A percentile compares a stretch with the other conserved stretches of the same genome.
These are phyloP conservation scores for Oceanodroma leucorhoa DNA, from an alignment of 2,797 vertebrate species.

Conservation along the genomic window DNA sequence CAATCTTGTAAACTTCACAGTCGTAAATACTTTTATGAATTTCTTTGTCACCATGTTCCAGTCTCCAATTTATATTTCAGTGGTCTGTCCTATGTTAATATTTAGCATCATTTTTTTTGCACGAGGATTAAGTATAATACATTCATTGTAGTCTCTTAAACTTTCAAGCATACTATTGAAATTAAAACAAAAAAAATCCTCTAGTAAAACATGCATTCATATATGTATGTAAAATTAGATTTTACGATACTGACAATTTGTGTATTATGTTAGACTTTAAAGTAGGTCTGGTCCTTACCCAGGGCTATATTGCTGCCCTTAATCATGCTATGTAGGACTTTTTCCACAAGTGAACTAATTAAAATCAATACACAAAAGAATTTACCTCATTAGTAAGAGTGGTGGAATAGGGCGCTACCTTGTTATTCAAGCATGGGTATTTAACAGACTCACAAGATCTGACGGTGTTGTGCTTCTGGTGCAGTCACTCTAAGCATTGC, in stretches of 20 bases:
- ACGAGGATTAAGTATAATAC: not conserved
- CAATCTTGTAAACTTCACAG: not conserved
- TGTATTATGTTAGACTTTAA: conserved; percentile 33
- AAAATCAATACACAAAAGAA: conserved; percentile 49
- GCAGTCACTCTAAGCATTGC: not conserved
- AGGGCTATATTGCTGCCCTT: conserved; percentile 40
- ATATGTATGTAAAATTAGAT: conserved; percentile 41
- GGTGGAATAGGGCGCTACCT: not conserved
- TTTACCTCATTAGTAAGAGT: conserved; percentile 35
- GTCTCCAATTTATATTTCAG: not conserved
- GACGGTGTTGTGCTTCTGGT: not conserved
- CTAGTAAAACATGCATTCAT: not conserved
- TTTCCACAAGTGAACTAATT: conserved; percentile 51
- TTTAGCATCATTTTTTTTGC: not conserved
- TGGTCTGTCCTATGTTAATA: not conserved
- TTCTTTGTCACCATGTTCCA: not conserved
- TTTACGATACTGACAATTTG: conserved; percentile 51
- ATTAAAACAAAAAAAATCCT: not conserved
- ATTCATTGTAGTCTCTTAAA: not conserved
- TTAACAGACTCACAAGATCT: not conserved
- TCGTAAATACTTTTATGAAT: not conserved
- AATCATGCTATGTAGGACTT: conserved; percentile 3
- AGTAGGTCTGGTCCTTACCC: conserved; percentile 11
- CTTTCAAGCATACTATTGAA: not conserved
- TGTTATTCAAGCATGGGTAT: not conserved